Conservation (phyloP, 1,140 invertebrate species). For the Mizuhopecten yessoensis region DNA sequence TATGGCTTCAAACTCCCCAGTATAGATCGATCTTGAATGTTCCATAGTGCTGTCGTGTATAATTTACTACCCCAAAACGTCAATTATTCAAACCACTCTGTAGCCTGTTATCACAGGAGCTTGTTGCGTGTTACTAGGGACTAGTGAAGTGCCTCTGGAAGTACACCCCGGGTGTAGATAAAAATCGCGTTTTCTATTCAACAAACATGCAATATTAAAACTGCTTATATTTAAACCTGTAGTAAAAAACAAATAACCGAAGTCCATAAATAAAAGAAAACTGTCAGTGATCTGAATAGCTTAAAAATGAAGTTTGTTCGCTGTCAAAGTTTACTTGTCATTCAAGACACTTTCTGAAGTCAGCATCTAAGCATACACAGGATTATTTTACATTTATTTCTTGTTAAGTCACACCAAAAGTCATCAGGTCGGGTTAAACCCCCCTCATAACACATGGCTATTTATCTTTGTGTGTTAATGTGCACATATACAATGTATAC, state of each 20-base stretch:
- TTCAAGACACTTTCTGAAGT: too few species aligned
- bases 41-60: background rate
- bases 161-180: background rate
- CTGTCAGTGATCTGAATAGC: too few species aligned
- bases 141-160: background rate
- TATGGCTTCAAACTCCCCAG: background rate
- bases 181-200: background rate
- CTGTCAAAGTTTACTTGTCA: too few species aligned
- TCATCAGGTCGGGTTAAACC: too few species aligned
- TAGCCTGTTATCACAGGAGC: background rate
- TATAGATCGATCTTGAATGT: slow-evolving; percentile 9
- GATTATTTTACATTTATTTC: too few species aligned
- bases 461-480: too few species aligned
- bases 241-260: too few species aligned
- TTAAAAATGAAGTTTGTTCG: too few species aligned
- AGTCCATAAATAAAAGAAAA: background rate
- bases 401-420: too few species aligned
- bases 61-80: background rate
- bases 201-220: background rate
- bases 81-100: background rate
- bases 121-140: slow-evolving; percentile 5
- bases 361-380: too few species aligned
- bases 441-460: too few species aligned
- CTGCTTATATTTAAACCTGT: background rate
- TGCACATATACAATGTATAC: too few species aligned